Conservation (phyloP, 1,140 invertebrate species). For the Meteorus sp. region DNA sequence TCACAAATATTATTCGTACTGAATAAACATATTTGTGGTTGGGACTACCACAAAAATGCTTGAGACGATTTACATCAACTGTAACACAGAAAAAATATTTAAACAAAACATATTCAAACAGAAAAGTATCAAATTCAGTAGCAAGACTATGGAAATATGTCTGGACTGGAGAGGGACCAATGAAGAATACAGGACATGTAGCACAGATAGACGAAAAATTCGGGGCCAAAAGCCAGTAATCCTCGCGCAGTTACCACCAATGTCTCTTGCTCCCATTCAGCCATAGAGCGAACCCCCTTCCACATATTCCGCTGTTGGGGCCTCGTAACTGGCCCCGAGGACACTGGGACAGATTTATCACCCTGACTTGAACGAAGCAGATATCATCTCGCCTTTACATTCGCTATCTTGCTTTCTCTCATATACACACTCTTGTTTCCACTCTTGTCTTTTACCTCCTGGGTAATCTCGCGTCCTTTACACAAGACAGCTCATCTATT, state of each 20-base stretch:
- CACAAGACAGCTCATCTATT: conserved; percentile 52
- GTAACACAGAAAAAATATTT: too few species aligned
- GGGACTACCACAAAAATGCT: too few species aligned
- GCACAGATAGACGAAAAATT: too few species aligned
- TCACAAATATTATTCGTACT: too few species aligned
- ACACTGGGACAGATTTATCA: conserved; percentile 52
- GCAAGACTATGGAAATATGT: too few species aligned
- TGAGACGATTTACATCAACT: too few species aligned
- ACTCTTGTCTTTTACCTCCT: conserved; percentile 31
- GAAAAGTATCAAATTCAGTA: too few species aligned
- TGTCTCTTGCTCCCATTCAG: too few species aligned
- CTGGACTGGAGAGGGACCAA: too few species aligned
- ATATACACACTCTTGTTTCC: conserved; percentile 40
- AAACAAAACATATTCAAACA: too few species aligned
- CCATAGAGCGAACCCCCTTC: conserved; percentile 18
- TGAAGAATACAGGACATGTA: background rate
- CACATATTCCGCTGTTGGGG: conserved; percentile 22
- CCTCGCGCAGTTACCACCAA: too few species aligned
- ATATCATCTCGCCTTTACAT: conserved; percentile 55
- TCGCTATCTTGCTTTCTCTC: conserved; percentile 44
- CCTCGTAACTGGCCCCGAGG: conserved; percentile 39
- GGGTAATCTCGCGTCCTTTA: conserved; percentile 42
- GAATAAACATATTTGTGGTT: too few species aligned
- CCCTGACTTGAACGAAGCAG: conserved; percentile 45
- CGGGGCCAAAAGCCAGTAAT: background rate